These are phyloP conservation scores for Forbesichthys agassizii DNA, from an alignment of 2,113 vertebrate genomes.

Conservation along the genomic window DNA sequence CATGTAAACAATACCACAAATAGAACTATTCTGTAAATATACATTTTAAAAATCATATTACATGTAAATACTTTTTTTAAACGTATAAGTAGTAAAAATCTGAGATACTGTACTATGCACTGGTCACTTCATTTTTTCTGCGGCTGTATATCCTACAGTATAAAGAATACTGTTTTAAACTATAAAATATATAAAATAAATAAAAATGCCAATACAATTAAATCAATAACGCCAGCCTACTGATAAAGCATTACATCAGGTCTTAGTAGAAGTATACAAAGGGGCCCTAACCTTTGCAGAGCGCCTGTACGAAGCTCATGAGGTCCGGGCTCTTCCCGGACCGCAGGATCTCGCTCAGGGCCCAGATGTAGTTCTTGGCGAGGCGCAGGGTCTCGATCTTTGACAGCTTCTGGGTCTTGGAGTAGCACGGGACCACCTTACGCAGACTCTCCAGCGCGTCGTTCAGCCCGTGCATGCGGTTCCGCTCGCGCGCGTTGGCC, in stretches of 20 bases:
- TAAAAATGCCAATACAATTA: no score
- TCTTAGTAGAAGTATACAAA: neutral
- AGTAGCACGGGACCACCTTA: constrained; percentile 98
- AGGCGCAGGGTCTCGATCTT: constrained; percentile 97
- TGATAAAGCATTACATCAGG: neutral
- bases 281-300: constrained; percentile 84
- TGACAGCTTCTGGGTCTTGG: constrained; percentile 97
- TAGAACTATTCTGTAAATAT: no score
- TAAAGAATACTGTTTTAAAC: no score
- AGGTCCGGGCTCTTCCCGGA: constrained; percentile 95
- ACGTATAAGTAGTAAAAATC: no score
- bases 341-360: constrained; percentile 92
- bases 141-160: no score
- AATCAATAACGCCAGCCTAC: no score
- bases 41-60: no score
- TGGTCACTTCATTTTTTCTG: no score
- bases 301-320: constrained; percentile 94
- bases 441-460: constrained; percentile 95
- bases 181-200: no score
- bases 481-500: constrained; percentile 94
- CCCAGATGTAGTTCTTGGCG: constrained; percentile 99
- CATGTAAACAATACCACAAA: no score
- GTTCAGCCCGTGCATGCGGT: constrained; percentile 97
- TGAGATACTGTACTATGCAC: no score
- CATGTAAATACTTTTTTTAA: no score